Percentiles rank a stretch among this genome's conserved stretches.
Conservation (phyloP, 1,140 invertebrate genomes). For the Augochlora pura region DNA sequence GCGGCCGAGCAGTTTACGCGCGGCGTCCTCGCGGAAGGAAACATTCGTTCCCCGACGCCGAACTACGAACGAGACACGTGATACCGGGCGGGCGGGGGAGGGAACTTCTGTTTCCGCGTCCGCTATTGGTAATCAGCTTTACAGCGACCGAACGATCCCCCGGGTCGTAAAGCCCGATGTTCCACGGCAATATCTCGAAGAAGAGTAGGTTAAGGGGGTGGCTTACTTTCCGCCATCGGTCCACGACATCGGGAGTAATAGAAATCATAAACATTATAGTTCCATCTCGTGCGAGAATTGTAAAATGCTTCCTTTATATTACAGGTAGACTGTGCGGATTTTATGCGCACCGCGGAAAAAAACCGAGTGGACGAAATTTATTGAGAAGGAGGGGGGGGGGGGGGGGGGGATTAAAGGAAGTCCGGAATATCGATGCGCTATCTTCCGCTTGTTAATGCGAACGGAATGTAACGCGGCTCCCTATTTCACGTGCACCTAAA, state of each 20-base stretch:
- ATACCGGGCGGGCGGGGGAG: too few species aligned
- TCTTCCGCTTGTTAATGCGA: too few species aligned
- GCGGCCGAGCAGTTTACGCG: background rate
- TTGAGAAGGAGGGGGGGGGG: too few species aligned
- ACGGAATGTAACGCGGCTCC: too few species aligned
- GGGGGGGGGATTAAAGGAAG: too few species aligned
- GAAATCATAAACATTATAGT: background rate
- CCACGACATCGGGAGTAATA: background rate
- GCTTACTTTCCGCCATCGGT: background rate
- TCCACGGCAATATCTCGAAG: background rate
- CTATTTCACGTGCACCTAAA: too few species aligned
- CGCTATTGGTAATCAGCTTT: constrained; percentile 61
- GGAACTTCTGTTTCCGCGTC: constrained; percentile 41
- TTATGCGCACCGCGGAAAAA: too few species aligned
- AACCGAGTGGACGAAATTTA: too few species aligned
- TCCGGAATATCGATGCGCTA: too few species aligned
- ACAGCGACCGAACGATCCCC: constrained; percentile 63
- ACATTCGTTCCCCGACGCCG: constrained; percentile 21
- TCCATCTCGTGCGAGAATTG: background rate
- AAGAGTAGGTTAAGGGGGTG: background rate
- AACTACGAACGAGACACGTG: constrained; percentile 34
- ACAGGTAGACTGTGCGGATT: too few species aligned
- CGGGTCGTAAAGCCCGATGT: constrained; percentile 3
- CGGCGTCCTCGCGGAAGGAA: constrained; percentile 17
- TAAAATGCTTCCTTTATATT: background rate